Percentiles rank a stretch among this genome's conserved stretches.
Conservation (phyloP, 2,888 invertebrate species). For the Drosophila kokeensis region DNA sequence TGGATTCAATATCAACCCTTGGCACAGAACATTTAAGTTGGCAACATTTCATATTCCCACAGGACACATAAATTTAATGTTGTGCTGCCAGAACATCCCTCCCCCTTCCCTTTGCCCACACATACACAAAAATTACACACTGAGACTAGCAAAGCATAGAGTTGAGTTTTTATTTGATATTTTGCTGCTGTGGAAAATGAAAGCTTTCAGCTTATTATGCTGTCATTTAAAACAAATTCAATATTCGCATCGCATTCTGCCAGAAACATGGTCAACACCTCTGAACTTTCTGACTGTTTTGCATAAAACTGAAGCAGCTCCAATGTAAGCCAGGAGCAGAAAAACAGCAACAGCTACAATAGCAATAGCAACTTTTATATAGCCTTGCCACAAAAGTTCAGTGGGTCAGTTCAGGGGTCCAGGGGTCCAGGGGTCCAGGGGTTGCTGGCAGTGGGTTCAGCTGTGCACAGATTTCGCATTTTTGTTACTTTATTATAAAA, state of each 20-base stretch:
- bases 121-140: not conserved
- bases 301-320: constrained; percentile 59
- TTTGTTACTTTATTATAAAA: constrained; percentile 79
- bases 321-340: constrained; percentile 7
- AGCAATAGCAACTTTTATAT: constrained; percentile 41
- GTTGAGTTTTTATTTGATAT: constrained; percentile 24
- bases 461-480: constrained; percentile 58
- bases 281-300: constrained; percentile 68
- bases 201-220: constrained; percentile 59
- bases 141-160: constrained; percentile 12
- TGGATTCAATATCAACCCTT: not conserved
- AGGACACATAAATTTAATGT: constrained; percentile 53
- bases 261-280: constrained; percentile 73
- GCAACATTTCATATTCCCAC: constrained; percentile 42
- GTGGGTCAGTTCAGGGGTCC: constrained; percentile 65
- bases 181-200: not conserved
- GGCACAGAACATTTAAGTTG: constrained; percentile 44
- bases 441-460: constrained; percentile 20
- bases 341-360: constrained; percentile 21
- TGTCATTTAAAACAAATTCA: constrained; percentile 75
- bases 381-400: constrained; percentile 59
- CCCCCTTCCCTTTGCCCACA: not conserved
- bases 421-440: constrained; percentile 33
- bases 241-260: constrained; percentile 63
- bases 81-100: not conserved